phyloP scores from a whole-genome alignment of 30 jellyfish, hydroid and myxozoan genomes.

The Cassiopea andromeda region DNA sequence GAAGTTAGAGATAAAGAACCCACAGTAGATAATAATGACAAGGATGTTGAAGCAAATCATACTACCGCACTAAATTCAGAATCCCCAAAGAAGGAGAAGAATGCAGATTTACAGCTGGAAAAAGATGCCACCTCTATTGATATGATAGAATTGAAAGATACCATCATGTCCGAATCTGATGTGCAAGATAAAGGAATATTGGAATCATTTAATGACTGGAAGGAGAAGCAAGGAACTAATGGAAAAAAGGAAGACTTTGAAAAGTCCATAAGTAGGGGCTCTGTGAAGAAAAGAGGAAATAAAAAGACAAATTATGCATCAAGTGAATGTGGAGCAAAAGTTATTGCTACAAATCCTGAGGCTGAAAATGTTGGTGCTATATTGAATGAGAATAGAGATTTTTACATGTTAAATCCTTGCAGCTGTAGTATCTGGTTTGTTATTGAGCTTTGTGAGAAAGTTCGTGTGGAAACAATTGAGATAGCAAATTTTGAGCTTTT shows the following conservation, averaged over 20 bases:
- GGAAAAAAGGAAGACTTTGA: conserved; percentile 50
- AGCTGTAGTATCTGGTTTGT: conserved; percentile 93
- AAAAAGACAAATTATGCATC: conserved; percentile 94
- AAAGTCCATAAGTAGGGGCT: background rate
- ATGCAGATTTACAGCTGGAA: background rate
- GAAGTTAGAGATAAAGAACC: background rate
- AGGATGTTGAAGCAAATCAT: background rate
- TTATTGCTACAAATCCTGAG: conserved; percentile 84
- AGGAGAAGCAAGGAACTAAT: conserved; percentile 76
- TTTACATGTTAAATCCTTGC: conserved; percentile 97
- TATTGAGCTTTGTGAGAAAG: conserved; percentile 93
- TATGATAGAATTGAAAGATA: background rate
- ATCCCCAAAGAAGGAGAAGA: background rate
- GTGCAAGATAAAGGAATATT: conserved; percentile 42
- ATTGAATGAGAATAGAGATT: conserved; percentile 91
- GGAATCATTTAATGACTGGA: conserved; percentile 91
- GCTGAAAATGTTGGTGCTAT: conserved; percentile 82
- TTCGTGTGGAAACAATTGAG: conserved; percentile 87
- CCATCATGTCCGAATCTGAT: background rate
- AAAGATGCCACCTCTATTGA: background rate
- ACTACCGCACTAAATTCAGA: background rate
- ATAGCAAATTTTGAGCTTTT: conserved; percentile 95
- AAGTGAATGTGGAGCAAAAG: conserved; percentile 97
- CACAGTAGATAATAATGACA: background rate
- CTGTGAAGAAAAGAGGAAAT: conserved; percentile 27